These are phyloP conservation scores for Tiliqua scincoides DNA, from an alignment of 2,113 vertebrate genomes.

Conservation along the genomic window DNA sequence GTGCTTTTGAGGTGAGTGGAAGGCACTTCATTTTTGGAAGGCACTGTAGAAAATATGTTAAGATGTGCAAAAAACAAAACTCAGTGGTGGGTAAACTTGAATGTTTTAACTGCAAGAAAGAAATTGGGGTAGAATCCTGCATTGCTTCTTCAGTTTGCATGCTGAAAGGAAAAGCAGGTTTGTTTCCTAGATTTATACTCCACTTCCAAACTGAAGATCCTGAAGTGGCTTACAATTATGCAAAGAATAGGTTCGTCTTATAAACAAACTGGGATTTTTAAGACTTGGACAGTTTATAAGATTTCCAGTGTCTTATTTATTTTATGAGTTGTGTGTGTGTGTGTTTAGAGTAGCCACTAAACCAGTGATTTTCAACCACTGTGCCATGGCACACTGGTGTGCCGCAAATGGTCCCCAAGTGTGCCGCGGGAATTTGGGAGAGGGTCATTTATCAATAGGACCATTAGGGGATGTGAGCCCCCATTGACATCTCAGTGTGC, in stretches of 20 bases:
- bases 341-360: too few species aligned
- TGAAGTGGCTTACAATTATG: not conserved
- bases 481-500: too few species aligned
- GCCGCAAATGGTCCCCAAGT: too few species aligned
- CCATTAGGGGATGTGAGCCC: too few species aligned
- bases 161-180: not conserved
- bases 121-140: not conserved
- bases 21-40: not conserved
- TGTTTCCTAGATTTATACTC: not conserved
- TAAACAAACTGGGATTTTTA: not conserved
- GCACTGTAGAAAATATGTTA: not conserved
- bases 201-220: not conserved
- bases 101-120: not conserved
- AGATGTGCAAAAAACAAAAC: not conserved
- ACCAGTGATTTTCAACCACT: too few species aligned
- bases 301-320: not conserved
- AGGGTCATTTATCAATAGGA: too few species aligned
- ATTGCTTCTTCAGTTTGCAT: not conserved
- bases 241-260: not conserved
- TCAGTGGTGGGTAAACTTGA: too few species aligned
- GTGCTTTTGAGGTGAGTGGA: not conserved
- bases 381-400: too few species aligned
- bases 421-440: too few species aligned
- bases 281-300: not conserved
- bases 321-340: too few species aligned